Evolutionary conservation across 2,888 invertebrate genomes (phyloP), one percentile per base, ranked within the genome.

Genomic region (Drosophila meridionalis): DNA sequence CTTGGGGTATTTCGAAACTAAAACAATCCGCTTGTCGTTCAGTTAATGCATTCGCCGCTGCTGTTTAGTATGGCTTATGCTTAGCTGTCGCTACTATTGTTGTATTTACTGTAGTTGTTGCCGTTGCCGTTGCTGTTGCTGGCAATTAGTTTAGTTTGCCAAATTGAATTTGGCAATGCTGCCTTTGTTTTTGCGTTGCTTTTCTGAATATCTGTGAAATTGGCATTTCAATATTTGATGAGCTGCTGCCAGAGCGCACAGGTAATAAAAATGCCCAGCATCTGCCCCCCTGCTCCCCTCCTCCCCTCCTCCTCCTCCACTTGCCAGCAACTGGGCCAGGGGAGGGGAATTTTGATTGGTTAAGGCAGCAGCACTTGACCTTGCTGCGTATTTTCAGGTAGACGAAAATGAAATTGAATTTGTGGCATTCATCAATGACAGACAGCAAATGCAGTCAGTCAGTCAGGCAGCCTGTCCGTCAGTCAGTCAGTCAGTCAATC

Each of bases 201-300:
- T 52, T 63, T 72, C 62, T 60, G 80, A 78, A 79, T 87, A 85
- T 84, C 88, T 88, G 85, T 82, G 88, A 86, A 85, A 85, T 85
- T 85, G 85, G 75, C 86, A 88, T 82, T 86, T 88, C 80, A 88
- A 85, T 85, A 85, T 83, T 85, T 85, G 86, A 85, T 85, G 88
- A 84, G 77, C 71, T 57, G 62, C 71, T 73, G 66, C 66, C 64
- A 55, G 71, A 56, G 64, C 60, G 61, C 80, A 79, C 61, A 81
- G 86, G 83, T 83, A 83, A 67, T 83, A 81, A 86, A 85, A 79
- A 61, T 74, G 72, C 36, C 61, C 28, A 32, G 36, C 30, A 52
- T 48, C 14, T 30, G 0, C 14, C n/a, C 8, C 9, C 26, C 9
- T 1, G 0, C 12, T 3, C 8, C 0, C 9, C 32, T 4, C 2